These are phyloP conservation scores for Arenicola marina DNA, from an alignment of 2,888 invertebrate genomes.

Conservation along the genomic window DNA sequence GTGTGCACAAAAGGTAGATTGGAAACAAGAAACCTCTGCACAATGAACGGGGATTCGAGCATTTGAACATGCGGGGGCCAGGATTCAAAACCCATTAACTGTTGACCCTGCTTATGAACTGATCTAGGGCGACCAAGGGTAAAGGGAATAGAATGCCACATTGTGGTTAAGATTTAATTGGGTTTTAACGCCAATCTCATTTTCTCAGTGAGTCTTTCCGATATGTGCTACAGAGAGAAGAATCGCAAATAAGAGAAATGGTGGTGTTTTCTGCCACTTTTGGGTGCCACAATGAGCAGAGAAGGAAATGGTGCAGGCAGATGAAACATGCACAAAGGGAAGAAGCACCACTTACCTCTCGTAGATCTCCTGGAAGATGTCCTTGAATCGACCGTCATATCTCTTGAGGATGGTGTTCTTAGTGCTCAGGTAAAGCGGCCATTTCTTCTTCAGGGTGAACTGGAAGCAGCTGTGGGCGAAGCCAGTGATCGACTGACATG, in stretches of 20 bases:
- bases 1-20: background rate
- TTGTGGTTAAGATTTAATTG: too few species aligned
- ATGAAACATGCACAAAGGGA: background rate
- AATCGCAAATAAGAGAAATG: too few species aligned
- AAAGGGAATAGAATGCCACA: too few species aligned
- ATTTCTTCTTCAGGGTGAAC: slow-evolving; percentile 80
- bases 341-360: slow-evolving; percentile 72
- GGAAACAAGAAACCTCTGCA: background rate
- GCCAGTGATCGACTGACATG: slow-evolving; percentile 73
- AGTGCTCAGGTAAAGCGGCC: slow-evolving; percentile 88
- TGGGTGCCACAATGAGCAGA: too few species aligned
- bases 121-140: too few species aligned
- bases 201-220: too few species aligned
- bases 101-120: too few species aligned
- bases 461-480: slow-evolving; percentile 90
- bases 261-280: too few species aligned
- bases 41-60: too few species aligned
- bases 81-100: background rate
- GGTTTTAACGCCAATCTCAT: too few species aligned
- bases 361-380: slow-evolving; percentile 87
- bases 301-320: too few species aligned
- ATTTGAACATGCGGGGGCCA: background rate
- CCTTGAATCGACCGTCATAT: slow-evolving; percentile 89
- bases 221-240: too few species aligned
- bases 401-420: slow-evolving; percentile 89